These are phyloP conservation scores for Drosophila crucigera DNA, from an alignment of 2,888 invertebrate species.

Conservation along the genomic window DNA sequence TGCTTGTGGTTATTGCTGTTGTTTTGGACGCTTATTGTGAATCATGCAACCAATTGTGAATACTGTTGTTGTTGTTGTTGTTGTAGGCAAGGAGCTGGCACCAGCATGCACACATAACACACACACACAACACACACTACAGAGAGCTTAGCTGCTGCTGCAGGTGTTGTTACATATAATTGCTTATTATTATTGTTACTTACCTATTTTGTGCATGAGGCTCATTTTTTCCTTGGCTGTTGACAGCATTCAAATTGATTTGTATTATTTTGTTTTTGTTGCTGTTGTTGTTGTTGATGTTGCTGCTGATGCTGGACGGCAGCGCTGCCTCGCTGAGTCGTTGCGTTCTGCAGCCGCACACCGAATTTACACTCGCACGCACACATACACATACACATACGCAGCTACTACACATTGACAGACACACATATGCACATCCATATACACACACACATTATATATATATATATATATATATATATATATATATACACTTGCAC, in stretches of 20 bases:
- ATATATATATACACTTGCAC: conserved; percentile 36
- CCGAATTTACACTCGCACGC: conserved; percentile 60
- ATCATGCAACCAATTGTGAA: conserved; percentile 14
- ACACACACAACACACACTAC: conserved; percentile 3
- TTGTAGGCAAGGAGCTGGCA: conserved; percentile 17
- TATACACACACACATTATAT: conserved; percentile 32
- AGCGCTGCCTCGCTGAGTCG: conserved; percentile 56
- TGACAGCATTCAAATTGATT: conserved; percentile 52
- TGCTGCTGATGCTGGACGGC: conserved; percentile 36
- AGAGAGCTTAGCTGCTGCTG: conserved; percentile 29
- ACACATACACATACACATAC: conserved; percentile 63
- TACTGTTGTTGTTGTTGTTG: not conserved
- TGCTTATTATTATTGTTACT: conserved; percentile 35
- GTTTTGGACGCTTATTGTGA: conserved; percentile 24
- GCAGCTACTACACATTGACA: conserved; percentile 42
- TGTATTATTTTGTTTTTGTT: conserved; percentile 30
- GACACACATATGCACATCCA: conserved; percentile 53
- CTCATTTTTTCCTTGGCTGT: conserved; percentile 66
- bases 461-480: conserved; percentile 1
- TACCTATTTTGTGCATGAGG: conserved; percentile 74
- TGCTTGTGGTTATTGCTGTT: conserved; percentile 25
- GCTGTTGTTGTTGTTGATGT: conserved; percentile 33
- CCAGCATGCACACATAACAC: conserved; percentile 17
- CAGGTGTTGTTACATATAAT: conserved; percentile 30
- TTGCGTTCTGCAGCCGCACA: conserved; percentile 69